Percentiles rank a stretch among this genome's conserved stretches.
These are phyloP conservation scores for Megaceryle maxima DNA, from an alignment of 2,113 vertebrate genomes.

Conservation along the genomic window DNA sequence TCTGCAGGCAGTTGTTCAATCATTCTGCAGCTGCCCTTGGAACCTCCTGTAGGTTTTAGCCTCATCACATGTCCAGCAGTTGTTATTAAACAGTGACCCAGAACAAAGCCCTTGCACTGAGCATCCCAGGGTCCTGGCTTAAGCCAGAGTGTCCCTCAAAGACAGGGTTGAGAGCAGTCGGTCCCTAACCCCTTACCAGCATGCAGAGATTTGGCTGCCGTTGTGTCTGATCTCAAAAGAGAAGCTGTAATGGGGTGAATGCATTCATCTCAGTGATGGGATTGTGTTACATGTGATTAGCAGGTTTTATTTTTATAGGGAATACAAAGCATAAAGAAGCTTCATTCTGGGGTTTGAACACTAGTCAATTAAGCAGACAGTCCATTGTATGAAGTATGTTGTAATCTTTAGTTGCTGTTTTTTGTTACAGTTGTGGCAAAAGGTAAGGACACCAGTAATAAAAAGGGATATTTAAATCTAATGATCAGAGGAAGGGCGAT, in stretches of 20 bases:
- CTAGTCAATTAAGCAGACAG: neutral
- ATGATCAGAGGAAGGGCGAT: neutral
- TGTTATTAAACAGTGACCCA: constrained; percentile 10
- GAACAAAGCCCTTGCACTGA: constrained; percentile 38
- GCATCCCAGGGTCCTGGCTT: neutral
- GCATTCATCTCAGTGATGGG: neutral
- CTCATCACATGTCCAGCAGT: constrained; percentile 17
- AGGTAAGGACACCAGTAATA: neutral
- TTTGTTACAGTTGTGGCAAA: neutral
- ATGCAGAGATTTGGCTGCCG: constrained; percentile 9
- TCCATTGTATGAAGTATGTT: neutral
- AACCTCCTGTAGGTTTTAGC: neutral
- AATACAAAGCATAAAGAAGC: neutral
- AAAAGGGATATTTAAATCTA: neutral
- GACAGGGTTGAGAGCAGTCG: neutral
- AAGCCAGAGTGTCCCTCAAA: neutral
- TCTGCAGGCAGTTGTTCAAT: constrained; percentile 21
- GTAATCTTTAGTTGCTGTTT: neutral
- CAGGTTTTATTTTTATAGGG: neutral
- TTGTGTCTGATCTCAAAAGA: neutral
- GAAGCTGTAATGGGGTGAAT: neutral
- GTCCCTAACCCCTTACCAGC: neutral
- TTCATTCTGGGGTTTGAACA: neutral
- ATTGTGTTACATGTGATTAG: neutral
- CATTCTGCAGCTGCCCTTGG: neutral